These are phyloP conservation scores for Probaryconus sp. DNA, from an alignment of 1,140 invertebrate species.

Conservation along the genomic window DNA sequence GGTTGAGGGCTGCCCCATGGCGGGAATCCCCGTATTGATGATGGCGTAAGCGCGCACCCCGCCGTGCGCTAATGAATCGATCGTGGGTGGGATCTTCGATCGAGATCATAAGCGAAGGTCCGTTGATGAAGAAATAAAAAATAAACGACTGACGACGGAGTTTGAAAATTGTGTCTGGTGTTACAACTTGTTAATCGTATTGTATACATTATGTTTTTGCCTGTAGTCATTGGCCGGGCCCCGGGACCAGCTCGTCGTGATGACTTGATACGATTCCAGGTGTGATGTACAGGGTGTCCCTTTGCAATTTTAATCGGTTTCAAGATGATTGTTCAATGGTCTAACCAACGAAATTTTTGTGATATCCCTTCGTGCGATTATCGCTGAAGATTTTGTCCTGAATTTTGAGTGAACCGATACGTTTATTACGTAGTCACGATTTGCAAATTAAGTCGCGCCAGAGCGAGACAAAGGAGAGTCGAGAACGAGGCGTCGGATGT, in stretches of 20 bases:
- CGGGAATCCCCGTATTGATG: slow-evolving; percentile 66
- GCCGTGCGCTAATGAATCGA: slow-evolving; percentile 72
- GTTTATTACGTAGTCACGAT: slow-evolving; percentile 40
- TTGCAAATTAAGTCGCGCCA: slow-evolving; percentile 47
- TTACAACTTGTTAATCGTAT: slow-evolving; percentile 51
- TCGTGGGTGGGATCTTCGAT: slow-evolving; percentile 69
- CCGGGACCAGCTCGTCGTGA: slow-evolving; percentile 11
- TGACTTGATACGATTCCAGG: slow-evolving; percentile 23
- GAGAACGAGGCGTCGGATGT: slow-evolving; percentile 12
- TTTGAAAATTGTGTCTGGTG: slow-evolving; percentile 41
- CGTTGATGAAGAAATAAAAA: slow-evolving; percentile 46
- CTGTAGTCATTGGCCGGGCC: slow-evolving; percentile 24
- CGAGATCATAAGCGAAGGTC: slow-evolving; percentile 54
- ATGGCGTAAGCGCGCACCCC: slow-evolving; percentile 66
- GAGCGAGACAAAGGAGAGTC: background rate
- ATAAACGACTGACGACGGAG: slow-evolving; percentile 26
- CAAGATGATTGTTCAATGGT: too few species aligned
- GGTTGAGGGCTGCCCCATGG: slow-evolving; percentile 57
- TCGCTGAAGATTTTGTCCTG: too few species aligned
- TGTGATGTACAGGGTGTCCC: slow-evolving; percentile 34
- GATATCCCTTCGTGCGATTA: too few species aligned
- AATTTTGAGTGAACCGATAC: too few species aligned
- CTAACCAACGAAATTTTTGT: too few species aligned
- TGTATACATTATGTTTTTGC: slow-evolving; percentile 12
- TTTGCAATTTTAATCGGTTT: too few species aligned